phyloP scores from a whole-genome alignment of 1,140 invertebrate genomes.

The Choristoneura fumiferana region DNA sequence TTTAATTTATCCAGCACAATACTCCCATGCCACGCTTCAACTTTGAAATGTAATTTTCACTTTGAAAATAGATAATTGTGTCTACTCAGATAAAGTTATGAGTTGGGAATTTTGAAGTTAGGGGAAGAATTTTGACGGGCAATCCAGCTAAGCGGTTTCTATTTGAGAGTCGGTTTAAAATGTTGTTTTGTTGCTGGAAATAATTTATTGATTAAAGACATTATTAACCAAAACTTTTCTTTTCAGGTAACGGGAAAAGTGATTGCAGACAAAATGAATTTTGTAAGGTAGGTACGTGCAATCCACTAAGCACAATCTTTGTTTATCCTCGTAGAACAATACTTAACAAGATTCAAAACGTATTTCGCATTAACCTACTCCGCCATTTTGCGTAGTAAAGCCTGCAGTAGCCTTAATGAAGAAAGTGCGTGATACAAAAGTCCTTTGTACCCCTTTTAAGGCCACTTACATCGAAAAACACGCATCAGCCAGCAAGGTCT shows the following conservation, averaged over 20 bases:
- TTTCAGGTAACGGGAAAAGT: constrained; percentile 37
- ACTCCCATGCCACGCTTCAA: constrained; percentile 12
- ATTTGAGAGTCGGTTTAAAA: not conserved
- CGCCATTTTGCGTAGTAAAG: constrained; percentile 2
- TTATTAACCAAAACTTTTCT: constrained; percentile 17
- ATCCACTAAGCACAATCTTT: not conserved
- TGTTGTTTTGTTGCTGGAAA: too few relatives aligned
- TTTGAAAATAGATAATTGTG: constrained; percentile 18
- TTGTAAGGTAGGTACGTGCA: constrained; percentile 21
- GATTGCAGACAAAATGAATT: constrained; percentile 22
- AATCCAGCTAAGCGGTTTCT: not conserved
- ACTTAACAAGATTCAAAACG: not conserved
- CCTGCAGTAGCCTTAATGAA: constrained; percentile 5
- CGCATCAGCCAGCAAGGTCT: not conserved
- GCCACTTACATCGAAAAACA: not conserved
- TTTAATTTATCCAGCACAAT: constrained; percentile 13
- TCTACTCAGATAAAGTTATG: constrained; percentile 9
- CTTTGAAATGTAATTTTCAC: constrained; percentile 15
- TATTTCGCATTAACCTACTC: constrained; percentile 8
- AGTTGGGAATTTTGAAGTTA: not conserved
- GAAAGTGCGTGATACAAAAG: constrained; percentile 2
- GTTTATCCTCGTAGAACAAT: too few relatives aligned
- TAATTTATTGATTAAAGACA: too few relatives aligned
- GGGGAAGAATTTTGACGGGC: not conserved
- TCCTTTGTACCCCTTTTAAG: too few relatives aligned